Percentiles rank a stretch among this genome's conserved stretches.
phyloP scores from a whole-genome alignment of 2,888 invertebrate genomes.

The Mythimna loreyi region DNA sequence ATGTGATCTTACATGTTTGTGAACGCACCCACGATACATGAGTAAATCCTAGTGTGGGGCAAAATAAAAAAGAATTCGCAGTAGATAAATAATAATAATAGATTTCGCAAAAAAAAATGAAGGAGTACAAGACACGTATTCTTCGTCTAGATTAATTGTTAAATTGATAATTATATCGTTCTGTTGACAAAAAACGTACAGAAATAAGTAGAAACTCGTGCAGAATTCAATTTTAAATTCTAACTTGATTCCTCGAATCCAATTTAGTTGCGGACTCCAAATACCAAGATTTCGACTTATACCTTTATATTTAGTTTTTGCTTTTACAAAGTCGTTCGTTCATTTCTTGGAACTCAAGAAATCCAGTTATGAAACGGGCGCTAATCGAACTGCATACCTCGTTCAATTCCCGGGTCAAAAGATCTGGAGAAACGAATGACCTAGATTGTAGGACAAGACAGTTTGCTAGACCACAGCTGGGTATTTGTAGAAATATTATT shows the following conservation, averaged over 20 bases:
- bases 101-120: too few relatives aligned
- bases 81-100: too few relatives aligned
- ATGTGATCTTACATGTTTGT: too few relatives aligned
- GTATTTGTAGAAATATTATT: conserved; percentile 9
- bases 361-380: conserved; percentile 59
- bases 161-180: conserved; percentile 13
- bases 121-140: too few relatives aligned
- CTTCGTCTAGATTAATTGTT: too few relatives aligned
- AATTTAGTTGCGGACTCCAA: conserved; percentile 46
- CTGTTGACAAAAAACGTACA: background rate
- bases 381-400: conserved; percentile 61
- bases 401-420: conserved; percentile 46
- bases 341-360: conserved; percentile 55
- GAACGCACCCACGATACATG: too few relatives aligned
- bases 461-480: conserved; percentile 9
- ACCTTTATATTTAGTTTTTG: conserved; percentile 48
- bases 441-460: conserved; percentile 41
- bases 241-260: conserved; percentile 36
- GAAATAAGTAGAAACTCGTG: conserved; percentile 11
- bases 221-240: conserved; percentile 38
- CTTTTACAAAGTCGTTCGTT: conserved; percentile 47
- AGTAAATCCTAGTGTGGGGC: too few relatives aligned
- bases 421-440: conserved; percentile 48
- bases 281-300: conserved; percentile 46
- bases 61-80: too few relatives aligned